Conservation (phyloP, 2,797 vertebrate genomes). For the Setipinna tenuifilis region DNA sequence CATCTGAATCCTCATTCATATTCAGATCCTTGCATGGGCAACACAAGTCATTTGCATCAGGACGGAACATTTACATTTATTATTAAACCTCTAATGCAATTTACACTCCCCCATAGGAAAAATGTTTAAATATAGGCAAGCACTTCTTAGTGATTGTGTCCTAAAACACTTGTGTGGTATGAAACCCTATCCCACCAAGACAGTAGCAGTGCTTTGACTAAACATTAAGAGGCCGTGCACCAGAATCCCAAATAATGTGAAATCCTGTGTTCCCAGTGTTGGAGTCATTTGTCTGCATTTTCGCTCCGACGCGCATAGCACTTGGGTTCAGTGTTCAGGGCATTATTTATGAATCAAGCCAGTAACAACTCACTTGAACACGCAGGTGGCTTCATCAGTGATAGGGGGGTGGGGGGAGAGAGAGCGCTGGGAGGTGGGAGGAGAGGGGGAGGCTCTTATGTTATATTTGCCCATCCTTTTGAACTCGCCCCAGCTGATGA, state of each 20-base stretch:
- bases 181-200: too few species aligned
- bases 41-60: background rate
- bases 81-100: background rate
- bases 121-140: background rate
- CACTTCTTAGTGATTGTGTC: background rate
- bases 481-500: constrained; percentile 1
- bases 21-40: background rate
- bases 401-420: background rate
- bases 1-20: background rate
- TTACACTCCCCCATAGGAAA: background rate
- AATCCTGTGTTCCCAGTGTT: background rate
- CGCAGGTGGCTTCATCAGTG: background rate
- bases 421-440: background rate
- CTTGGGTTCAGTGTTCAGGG: background rate
- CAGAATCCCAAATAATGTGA: background rate
- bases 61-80: background rate
- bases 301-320: background rate
- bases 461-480: constrained; percentile 27
- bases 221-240: background rate
- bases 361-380: background rate
- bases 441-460: background rate
- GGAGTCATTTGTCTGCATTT: background rate
- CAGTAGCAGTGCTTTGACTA: too few species aligned
- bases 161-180: too few species aligned
- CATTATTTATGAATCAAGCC: constrained; percentile 5